These are phyloP conservation scores for Hydraecia micacea DNA, from an alignment of 2,888 invertebrate species.

Conservation along the genomic window DNA sequence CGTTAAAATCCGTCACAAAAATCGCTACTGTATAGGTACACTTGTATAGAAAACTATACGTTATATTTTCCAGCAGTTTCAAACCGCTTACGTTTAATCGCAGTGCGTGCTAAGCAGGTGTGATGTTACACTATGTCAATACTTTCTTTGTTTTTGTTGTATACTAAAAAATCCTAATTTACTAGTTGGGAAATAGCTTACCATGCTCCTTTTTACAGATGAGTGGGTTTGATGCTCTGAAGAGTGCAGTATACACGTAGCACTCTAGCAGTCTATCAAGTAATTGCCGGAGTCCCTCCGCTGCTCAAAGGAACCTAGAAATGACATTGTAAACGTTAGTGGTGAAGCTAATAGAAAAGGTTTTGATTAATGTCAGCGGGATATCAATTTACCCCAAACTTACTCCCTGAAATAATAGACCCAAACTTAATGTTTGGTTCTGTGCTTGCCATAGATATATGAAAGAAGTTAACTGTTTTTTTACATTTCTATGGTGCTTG, in stretches of 20 bases:
- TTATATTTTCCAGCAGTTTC: not conserved
- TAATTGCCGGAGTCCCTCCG: too few relatives aligned
- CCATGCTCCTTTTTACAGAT: not conserved
- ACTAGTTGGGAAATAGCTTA: not conserved
- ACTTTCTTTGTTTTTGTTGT: not conserved
- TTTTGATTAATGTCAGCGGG: not conserved
- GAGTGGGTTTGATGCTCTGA: too few relatives aligned
- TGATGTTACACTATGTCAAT: not conserved
- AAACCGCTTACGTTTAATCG: not conserved
- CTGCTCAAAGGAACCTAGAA: not conserved
- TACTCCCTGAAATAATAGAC: not conserved
- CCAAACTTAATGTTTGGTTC: not conserved
- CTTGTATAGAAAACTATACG: not conserved
- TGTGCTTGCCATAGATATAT: too few relatives aligned
- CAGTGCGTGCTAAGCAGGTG: not conserved
- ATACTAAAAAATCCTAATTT: not conserved
- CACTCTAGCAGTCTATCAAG: not conserved
- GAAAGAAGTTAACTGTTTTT: too few relatives aligned
- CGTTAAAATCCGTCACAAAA: not conserved
- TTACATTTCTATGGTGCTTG: too few relatives aligned
- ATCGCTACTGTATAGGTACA: not conserved
- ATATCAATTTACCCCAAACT: not conserved
- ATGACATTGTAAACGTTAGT: not conserved
- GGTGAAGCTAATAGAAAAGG: not conserved
- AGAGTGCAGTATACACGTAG: not conserved